These are phyloP conservation scores for Ptyas mucosa DNA, from an alignment of 2,113 vertebrate species.

Conservation along the genomic window DNA sequence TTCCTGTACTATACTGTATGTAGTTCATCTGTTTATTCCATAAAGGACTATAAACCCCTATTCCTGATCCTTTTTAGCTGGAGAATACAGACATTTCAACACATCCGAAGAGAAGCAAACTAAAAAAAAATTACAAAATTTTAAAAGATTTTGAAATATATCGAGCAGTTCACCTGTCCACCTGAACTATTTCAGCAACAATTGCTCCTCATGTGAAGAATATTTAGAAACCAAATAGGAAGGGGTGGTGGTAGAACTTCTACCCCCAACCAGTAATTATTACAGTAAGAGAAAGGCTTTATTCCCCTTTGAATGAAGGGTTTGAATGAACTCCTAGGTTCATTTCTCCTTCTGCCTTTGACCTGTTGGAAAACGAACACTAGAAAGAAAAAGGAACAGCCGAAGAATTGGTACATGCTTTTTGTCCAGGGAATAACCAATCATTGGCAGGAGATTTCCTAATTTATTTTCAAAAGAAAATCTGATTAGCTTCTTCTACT, in stretches of 20 bases:
- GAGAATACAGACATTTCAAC: neutral
- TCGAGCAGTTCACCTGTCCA: neutral
- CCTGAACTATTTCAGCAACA: neutral
- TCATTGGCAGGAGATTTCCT: neutral
- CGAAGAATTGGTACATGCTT: too few species aligned
- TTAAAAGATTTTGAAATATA: neutral
- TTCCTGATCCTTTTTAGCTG: neutral
- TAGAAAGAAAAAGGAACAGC: neutral
- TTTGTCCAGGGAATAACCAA: neutral
- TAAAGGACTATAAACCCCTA: neutral
- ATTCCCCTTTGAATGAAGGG: neutral
- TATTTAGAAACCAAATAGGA: neutral
- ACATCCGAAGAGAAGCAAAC: neutral
- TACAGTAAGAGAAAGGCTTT: neutral
- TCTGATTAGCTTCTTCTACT: neutral
- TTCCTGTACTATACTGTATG: neutral
- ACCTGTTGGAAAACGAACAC: neutral
- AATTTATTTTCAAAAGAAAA: neutral
- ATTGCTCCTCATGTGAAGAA: neutral
- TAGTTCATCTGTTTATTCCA: neutral
- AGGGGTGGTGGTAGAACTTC: neutral
- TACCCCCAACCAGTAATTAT: neutral
- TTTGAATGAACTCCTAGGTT: neutral
- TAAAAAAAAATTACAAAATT: neutral
- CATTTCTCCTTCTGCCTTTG: neutral